phyloP scores from a whole-genome alignment of 2,888 invertebrate species.

The Eupithecia vulgata region DNA sequence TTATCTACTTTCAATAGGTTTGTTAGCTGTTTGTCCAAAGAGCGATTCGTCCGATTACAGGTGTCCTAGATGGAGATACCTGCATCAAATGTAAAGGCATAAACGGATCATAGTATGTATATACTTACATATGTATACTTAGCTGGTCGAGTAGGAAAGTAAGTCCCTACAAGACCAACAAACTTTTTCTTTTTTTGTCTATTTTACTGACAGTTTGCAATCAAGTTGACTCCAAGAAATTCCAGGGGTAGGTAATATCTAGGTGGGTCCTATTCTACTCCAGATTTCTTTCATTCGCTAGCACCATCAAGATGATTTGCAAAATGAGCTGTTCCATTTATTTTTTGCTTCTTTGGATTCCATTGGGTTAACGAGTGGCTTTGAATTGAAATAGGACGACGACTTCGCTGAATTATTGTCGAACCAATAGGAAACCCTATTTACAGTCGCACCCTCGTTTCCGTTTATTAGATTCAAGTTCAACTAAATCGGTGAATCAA shows the following conservation, averaged over 20 bases:
- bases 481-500: background rate
- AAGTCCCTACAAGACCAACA: background rate
- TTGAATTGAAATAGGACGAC: conserved; percentile 1
- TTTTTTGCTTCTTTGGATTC: background rate
- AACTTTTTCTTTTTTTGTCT: background rate
- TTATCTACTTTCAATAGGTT: too few species aligned
- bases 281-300: background rate
- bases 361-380: background rate
- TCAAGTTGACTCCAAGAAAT: background rate
- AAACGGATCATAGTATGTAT: background rate
- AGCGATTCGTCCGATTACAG: too few species aligned
- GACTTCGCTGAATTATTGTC: background rate
- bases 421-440: background rate
- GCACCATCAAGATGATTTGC: background rate
- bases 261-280: background rate
- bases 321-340: conserved; percentile 1
- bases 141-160: background rate
- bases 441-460: conserved; percentile 3
- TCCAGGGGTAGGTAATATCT: background rate
- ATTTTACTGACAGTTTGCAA: background rate
- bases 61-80: too few species aligned
- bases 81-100: background rate
- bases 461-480: background rate
- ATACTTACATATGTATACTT: too few species aligned
- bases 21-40: too few species aligned